A percentile compares a stretch with the other conserved stretches of the same genome.
These are phyloP conservation scores for Ariopsis seemanni DNA, from an alignment of 2,113 vertebrate species.

Conservation along the genomic window DNA sequence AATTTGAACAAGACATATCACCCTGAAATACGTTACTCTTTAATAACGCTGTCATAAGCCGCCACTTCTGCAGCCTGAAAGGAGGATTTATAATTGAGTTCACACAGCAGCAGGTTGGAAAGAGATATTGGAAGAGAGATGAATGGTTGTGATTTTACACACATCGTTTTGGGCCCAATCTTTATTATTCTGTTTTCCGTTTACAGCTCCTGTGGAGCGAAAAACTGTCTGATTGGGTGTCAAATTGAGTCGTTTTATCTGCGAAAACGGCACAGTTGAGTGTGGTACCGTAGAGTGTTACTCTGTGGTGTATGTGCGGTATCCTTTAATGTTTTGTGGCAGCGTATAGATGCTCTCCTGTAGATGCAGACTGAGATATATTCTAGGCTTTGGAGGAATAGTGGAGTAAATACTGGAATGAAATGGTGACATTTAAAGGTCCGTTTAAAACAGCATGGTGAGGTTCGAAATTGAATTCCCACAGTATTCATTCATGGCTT, in stretches of 20 bases:
- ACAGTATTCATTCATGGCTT: not conserved
- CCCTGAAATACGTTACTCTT: slow-evolving; percentile 50
- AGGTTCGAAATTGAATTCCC: not conserved
- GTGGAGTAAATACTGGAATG: not conserved
- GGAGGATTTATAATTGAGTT: slow-evolving; percentile 55
- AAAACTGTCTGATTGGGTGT: slow-evolving; percentile 41
- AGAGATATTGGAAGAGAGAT: slow-evolving; percentile 35
- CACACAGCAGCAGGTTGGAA: slow-evolving; percentile 46
- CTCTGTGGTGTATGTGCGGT: not conserved
- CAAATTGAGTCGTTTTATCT: slow-evolving; percentile 38
- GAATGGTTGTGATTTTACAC: slow-evolving; percentile 41
- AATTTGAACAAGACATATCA: slow-evolving; percentile 55
- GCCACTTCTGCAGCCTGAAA: slow-evolving; percentile 35
- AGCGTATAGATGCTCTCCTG: not conserved
- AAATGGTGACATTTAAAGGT: not conserved
- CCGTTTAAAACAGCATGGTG: not conserved
- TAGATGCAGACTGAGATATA: not conserved
- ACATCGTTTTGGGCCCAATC: slow-evolving; percentile 32
- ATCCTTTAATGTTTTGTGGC: not conserved
- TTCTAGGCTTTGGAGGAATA: not conserved
- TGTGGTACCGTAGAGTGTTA: not conserved
- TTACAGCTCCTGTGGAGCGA: slow-evolving; percentile 34
- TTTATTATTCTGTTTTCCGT: slow-evolving; percentile 43
- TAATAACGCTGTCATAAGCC: slow-evolving; percentile 54
- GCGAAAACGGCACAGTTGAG: not conserved